Base-by-base conservation (phyloP, 2,113 vertebrate genomes). In the Ciconia stormi region DNA sequence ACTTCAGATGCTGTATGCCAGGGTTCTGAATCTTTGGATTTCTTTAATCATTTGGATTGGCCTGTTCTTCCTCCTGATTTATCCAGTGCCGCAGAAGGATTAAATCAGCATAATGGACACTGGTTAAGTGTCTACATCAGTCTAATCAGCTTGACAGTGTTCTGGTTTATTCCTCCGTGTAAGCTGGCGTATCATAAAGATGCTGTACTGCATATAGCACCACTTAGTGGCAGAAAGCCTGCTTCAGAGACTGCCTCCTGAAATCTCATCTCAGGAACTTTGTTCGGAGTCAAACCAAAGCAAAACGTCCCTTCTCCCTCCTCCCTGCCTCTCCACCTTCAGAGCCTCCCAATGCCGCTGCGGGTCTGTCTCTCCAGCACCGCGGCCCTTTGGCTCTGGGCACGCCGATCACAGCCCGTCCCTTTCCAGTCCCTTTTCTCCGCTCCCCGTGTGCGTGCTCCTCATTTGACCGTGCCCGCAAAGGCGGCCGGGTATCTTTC, bases 181-280 rank as follows among this genome's bases (percentile, higher is more conserved):
- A 40, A 56, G 6, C 0, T 7, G 90, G 65, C 59, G 22, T 5
- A 3, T 20, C 21, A 1, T 1, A 3, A 74, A 44, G 86, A 87
- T 4, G 82, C 93, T 19, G n/a, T 19, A 40, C 95, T 96, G 97
- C 47, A 77, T 55, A 70, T 61, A 97, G 97, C 94, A 82, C 97
- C 97, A n/a, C 98, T 96, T 93, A 97, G 97, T 77, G 98, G 95
- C 96, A 52, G 59, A 74, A 63, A 78, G 47, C 30, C 94, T 87
- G 4, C 69, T 38, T 50, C 82, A 21, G 16, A 44, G 34, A 7
- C 82, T 36, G 34, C 80, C 61, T 49, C 22, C 73, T 15, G 67
- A 30, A 63, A 36, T 2, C 47, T 9, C 20, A 22, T 3, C 73
- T 0, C 11, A 23, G 46, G 2, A 62, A 30, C 25, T 71, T 10